Evolutionary conservation across 2,888 invertebrate species (phyloP).

Genomic region (Agapostemon virescens): DNA sequence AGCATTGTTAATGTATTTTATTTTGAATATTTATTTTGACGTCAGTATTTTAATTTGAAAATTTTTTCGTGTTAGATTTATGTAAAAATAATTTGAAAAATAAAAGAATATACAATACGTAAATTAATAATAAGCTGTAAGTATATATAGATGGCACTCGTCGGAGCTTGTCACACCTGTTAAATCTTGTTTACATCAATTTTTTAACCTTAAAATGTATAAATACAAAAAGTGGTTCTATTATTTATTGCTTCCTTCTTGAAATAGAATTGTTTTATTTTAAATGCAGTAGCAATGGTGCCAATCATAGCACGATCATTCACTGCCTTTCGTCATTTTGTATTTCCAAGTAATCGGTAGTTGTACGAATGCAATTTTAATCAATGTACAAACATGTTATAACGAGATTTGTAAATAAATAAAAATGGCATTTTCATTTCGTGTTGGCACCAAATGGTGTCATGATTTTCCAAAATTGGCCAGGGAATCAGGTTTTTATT

Average conservation of each 20-base stretch:
- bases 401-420: conserved; percentile 36
- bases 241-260: conserved; percentile 10
- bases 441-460: conserved; percentile 81
- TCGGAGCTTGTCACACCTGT: conserved; percentile 10
- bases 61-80: too few species aligned
- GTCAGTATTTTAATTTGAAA: too few species aligned
- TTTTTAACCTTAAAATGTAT: conserved; percentile 38
- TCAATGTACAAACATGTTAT: conserved; percentile 32
- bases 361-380: neutral
- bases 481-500: conserved; percentile 86
- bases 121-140: neutral
- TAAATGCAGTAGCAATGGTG: conserved; percentile 9
- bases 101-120: neutral
- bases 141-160: neutral
- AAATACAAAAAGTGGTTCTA: conserved; percentile 18
- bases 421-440: conserved; percentile 77
- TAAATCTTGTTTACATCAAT: conserved; percentile 43
- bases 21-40: too few species aligned
- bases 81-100: neutral
- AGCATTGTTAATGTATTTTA: too few species aligned
- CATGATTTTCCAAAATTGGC: conserved; percentile 87
- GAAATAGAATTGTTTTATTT: neutral
- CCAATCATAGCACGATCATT: conserved; percentile 1
- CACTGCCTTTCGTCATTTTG: conserved; percentile 21
- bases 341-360: conserved; percentile 14